Evolutionary conservation across 2,888 invertebrate species (phyloP).

Genomic region (Andrena marginata): DNA sequence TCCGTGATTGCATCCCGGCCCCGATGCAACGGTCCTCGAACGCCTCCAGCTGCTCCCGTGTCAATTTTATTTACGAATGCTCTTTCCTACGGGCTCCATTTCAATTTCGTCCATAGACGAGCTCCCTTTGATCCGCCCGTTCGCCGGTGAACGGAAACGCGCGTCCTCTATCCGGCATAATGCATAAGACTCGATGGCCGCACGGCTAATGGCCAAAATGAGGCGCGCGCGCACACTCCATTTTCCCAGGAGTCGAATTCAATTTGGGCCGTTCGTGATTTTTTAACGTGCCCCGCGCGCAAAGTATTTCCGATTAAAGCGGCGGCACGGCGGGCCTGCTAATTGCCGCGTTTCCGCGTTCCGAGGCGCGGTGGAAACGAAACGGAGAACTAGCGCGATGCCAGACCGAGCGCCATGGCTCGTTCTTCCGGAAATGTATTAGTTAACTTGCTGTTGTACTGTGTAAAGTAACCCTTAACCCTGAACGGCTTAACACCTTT

Average conservation of each 20-base stretch:
- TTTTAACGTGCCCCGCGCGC: slow-evolving; percentile 5
- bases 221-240: not conserved
- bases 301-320: not conserved
- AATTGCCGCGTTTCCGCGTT: slow-evolving; percentile 28
- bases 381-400: not conserved
- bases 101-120: slow-evolving; percentile 57
- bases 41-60: slow-evolving; percentile 35
- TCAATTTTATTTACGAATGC: slow-evolving; percentile 73
- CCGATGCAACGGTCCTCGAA: slow-evolving; percentile 46
- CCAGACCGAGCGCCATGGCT: no score
- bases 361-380: not conserved
- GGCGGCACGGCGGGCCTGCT: not conserved
- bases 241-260: not conserved
- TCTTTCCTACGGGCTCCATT: slow-evolving; percentile 65
- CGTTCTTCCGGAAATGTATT: not conserved
- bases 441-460: not conserved
- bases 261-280: not conserved
- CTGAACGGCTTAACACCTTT: no score
- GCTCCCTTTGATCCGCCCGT: slow-evolving; percentile 40
- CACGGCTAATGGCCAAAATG: slow-evolving; percentile 62
- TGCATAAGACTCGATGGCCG: slow-evolving; percentile 45
- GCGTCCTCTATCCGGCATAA: slow-evolving; percentile 42
- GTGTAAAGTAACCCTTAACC: not conserved
- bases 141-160: slow-evolving; percentile 28
- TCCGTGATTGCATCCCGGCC: slow-evolving; percentile 69